Conservation (phyloP, 2,113 vertebrate genomes). For the Eonycteris spelaea region DNA sequence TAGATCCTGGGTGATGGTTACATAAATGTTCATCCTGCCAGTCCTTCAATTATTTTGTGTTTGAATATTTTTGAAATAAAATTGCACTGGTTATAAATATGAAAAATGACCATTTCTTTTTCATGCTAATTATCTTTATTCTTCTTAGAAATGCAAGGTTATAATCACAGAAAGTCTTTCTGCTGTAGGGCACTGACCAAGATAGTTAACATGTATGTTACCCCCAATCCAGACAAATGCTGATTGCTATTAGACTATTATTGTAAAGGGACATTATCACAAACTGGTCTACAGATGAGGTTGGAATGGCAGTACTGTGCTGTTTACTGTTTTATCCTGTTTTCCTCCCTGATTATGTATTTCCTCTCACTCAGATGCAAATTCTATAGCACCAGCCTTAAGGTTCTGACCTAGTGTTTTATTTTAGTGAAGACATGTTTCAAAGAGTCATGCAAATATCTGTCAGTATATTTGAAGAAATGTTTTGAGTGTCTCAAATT, state of each 20-base stretch:
- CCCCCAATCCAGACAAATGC: too few species aligned
- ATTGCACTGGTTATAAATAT: not conserved
- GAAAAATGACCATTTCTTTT: not conserved
- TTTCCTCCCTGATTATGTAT: too few species aligned
- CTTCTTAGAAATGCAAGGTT: not conserved
- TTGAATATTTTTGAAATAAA: not conserved
- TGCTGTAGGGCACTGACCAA: not conserved
- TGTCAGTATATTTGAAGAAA: not conserved
- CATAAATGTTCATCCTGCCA: fast-evolving
- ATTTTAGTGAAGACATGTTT: not conserved
- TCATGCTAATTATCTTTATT: not conserved
- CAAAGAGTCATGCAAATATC: not conserved
- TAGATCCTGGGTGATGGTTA: not conserved
- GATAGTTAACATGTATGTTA: not conserved
- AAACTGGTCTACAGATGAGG: too few species aligned
- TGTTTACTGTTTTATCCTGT: not conserved
- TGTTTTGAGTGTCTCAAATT: not conserved
- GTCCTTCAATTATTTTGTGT: not conserved
- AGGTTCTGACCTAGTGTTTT: not conserved
- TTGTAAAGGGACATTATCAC: not conserved
- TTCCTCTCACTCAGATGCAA: not conserved
- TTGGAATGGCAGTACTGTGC: fast-evolving
- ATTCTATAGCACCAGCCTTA: not conserved
- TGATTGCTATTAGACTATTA: not conserved
- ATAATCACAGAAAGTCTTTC: not conserved